Evolutionary conservation across 2,888 invertebrate genomes (phyloP), one percentile per base, ranked within the genome.

Genomic region (Cantharis lateralis): DNA sequence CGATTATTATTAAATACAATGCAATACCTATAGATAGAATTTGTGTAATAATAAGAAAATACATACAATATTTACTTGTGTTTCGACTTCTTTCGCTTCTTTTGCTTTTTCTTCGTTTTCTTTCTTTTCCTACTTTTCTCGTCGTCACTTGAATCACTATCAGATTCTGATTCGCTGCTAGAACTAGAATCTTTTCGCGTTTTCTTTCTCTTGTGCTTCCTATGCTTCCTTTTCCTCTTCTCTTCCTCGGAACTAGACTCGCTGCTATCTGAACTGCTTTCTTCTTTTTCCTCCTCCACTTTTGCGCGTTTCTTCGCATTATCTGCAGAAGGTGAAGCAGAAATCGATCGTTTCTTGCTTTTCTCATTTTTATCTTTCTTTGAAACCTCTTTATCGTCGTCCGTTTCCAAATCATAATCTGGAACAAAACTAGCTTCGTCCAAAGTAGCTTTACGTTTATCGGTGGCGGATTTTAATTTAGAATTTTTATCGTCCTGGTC

Each of bases 381-480:
- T 1, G 84, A 83, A 13, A 81, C 82, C 48, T 91, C 91, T 13
- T 90, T 91, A 78, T 93, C 93, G 2, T 89, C 88, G 81, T 93
- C 93, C 16, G 89, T 91, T 77, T 93, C 93, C 5, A 92, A 90
- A 80, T 94, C 94, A 86, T 94, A 94, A 85, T 94, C 94, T 0
- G 94, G 94, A 83, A 93, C 94, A 84, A 94, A 94, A 84, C 90
- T 93, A 0, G 93, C 91, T 87, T 95, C 95, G 82, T 94, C 94
- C 63, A 94, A 87, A 7, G 91, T 91, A 10, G 93, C 91, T 83
- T 93, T 93, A 82, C 94, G 93, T 79, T 92, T 82, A 78, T 85
- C 85, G 18, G 86, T 84, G 0, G 83, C 78, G 10, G 83, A 76
- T 75, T 78, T 82, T 10, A 81, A 68, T 75, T 75, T 80, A 48